Evolutionary conservation across 2,797 vertebrate species (phyloP).

Genomic region (Poecilia wingei): DNA sequence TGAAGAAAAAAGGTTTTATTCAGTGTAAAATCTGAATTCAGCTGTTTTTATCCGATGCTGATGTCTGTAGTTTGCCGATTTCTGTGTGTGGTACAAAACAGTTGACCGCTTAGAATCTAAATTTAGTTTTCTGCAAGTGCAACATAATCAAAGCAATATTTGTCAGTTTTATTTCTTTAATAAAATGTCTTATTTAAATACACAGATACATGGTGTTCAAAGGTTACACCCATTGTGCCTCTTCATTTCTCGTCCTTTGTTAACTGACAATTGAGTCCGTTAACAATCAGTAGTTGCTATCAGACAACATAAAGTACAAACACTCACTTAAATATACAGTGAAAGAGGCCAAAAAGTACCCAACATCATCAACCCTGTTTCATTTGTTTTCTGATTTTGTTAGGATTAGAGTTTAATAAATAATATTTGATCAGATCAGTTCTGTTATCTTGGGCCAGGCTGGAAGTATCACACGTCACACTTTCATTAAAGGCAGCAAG

Average conservation of each 20-base stretch:
- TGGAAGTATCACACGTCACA: conserved; percentile 60
- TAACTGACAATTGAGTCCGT: conserved; percentile 56
- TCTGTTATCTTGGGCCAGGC: conserved; percentile 56
- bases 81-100: conserved; percentile 25
- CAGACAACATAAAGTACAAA: conserved; percentile 64
- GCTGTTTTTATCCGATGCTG: conserved; percentile 32
- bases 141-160: conserved; percentile 42
- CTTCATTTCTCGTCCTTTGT: conserved; percentile 46
- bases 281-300: conserved; percentile 79
- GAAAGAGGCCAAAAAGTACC: conserved; percentile 61
- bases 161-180: conserved; percentile 24
- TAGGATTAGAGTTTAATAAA: conserved; percentile 74
- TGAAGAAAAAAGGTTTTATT: not conserved
- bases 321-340: conserved; percentile 68
- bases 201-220: conserved; percentile 38
- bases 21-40: not conserved
- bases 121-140: conserved; percentile 39
- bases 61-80: conserved; percentile 45
- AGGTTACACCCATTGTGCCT: conserved; percentile 63
- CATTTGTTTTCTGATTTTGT: conserved; percentile 41
- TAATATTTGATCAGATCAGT: conserved; percentile 64
- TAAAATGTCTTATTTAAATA: conserved; percentile 52
- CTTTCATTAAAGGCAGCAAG: conserved; percentile 70
- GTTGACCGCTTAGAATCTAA: conserved; percentile 20
- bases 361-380: conserved; percentile 53